Base-by-base conservation (phyloP, 2,888 invertebrate genomes). In the Erebia epiphron region DNA sequence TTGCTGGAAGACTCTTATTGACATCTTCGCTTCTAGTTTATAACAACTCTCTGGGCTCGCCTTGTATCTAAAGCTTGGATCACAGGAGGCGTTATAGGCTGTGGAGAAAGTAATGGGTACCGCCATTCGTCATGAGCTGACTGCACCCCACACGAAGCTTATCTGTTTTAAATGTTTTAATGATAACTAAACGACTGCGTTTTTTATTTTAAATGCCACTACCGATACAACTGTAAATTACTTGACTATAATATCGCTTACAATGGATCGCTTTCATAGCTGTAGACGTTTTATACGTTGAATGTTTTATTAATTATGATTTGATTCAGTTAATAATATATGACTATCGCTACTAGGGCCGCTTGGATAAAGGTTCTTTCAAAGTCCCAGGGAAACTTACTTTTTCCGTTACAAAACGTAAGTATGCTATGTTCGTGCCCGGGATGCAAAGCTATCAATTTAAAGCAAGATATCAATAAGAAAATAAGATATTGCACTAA, bases 61-160 rank as follows among this genome's bases (percentile, higher is more conserved):
- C 79, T 78, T 78, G 77, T 89, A 90, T 90, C 88, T 86, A 68
- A 79, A 77, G 74, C 80, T 81, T 80, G 82, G 81, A 89, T 90
- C 88, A 75, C 81, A 83, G 83, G 82, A 89, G 87, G 86, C 87
- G 85, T 84, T 84, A 82, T 83, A 78, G 82, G 76, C 80, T 82
- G 80, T 78, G 79, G 83, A 83, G 87, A 89, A 89, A 90, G 86
- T 87, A 88, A 88, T 86, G 82, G 79, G 80, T 79, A 79, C 79
- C 81, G 84, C 78, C 84, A 89, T 88, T 87, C 83, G 83, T 86
- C 84, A 85, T 82, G 85, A 86, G 83, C 83, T 75, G 78, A 77
- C 79, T 79, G 79, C 80, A 82, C 88, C 90, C 82, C 91, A 88
- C 88, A 89, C 88, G 88, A 86, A 81, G 89, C 72, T 81, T 71